Base-by-base conservation (phyloP, 2,797 vertebrate genomes). In the Acipenser transmontanus region DNA sequence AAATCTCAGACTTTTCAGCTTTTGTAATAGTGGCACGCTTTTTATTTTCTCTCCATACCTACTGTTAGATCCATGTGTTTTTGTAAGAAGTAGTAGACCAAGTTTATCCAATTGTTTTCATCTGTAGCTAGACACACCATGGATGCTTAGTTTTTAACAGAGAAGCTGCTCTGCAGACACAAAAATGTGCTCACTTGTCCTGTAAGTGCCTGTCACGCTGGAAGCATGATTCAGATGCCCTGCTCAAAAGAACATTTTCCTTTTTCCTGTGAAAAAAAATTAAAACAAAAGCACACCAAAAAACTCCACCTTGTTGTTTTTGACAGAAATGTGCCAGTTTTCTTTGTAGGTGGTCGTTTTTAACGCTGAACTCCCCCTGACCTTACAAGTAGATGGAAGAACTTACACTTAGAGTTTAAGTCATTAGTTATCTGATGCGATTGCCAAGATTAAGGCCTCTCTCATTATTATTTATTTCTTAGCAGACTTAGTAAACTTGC, bases 251-350 rank as follows among this genome's bases (percentile, higher is more conserved):
- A 87, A 84, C 47, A 79, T 88, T 90, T 89, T 88, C 83, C 82
- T 73, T 86, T 88, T 88, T 89, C 88, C 88, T 88, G 84, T 84
- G 72, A 80, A 82, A 84, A 84, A 83, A 87, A 89, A 89, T 84
- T 77, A 79, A 64, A 79, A 83, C 69, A 67, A 68, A 80, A 83
- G 85, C 86, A 59, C 50, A 50, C 34, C 34, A 64, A 54, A 48
- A 67, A 59, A 72, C 81, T 81, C 73, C 54, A 47, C 8, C 6
- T 13, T 61, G 80, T 77, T 77, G 73, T 64, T 63, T 80, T 74
- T 76, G 76, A 84, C 73, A 77, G 78, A 75, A 1, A 50, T 66
- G 75, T 71, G 71, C 66, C 72, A 76, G 20, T 80, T 84, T 70
- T 57, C 77, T 69, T 49, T 4, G 47, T 85, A 78, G 84, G 84